Percentiles rank a stretch among this genome's conserved stretches.
Evolutionary conservation across 2,113 vertebrate species (phyloP).

Genomic region (Gnathonemus longibarbis): DNA sequence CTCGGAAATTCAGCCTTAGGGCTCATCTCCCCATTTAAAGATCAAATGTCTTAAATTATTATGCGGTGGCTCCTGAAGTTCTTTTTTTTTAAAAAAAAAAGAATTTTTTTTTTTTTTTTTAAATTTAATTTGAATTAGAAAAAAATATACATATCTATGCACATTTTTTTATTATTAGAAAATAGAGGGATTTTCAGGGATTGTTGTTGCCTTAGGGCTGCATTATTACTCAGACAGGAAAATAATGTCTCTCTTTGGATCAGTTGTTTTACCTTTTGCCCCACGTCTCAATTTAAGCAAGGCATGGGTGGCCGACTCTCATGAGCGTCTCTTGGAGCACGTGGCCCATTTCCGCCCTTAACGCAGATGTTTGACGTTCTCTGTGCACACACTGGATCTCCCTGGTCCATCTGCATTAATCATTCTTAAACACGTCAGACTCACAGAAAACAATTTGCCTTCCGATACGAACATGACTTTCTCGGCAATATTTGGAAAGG

Average conservation of each 20-base stretch:
- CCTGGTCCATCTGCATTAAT: neutral
- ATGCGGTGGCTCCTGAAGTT: neutral
- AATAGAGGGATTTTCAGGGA: neutral
- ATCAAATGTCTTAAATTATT: slow-evolving; percentile 33
- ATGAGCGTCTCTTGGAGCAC: neutral
- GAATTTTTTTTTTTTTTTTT: slow-evolving; percentile 16
- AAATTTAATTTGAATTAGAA: neutral
- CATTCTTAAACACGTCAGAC: neutral
- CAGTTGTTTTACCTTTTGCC: neutral
- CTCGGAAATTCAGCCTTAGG: slow-evolving; percentile 15
- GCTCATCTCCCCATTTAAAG: slow-evolving; percentile 26
- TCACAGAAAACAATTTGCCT: neutral
- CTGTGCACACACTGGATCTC: neutral
- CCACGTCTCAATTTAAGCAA: neutral
- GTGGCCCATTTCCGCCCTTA: neutral
- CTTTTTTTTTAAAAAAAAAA: neutral
- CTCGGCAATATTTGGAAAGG: neutral
- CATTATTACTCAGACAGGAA: neutral
- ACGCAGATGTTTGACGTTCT: neutral
- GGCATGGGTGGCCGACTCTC: neutral
- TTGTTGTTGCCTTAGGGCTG: neutral
- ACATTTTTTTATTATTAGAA: neutral
- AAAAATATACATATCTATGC: neutral
- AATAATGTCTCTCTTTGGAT: neutral
- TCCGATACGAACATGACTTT: neutral